Evolutionary conservation across 1,140 invertebrate species (phyloP).

Genomic region (Drosophila tropicalis): DNA sequence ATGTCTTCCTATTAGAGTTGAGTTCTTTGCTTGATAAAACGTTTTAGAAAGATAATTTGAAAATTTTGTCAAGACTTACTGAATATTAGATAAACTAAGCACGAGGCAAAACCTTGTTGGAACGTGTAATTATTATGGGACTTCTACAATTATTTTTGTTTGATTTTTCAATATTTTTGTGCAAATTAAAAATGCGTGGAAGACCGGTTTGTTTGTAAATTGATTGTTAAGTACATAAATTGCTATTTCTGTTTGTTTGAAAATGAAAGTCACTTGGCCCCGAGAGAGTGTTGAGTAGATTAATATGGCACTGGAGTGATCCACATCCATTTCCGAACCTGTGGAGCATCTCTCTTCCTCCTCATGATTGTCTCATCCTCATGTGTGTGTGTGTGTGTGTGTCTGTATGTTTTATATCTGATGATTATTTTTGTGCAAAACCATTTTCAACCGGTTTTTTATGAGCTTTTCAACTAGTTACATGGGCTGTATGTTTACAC

Average conservation of each 20-base stretch:
- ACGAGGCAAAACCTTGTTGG: background rate
- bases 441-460: constrained; percentile 49
- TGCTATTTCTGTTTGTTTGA: constrained; percentile 16
- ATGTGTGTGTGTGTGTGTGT: background rate
- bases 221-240: constrained; percentile 18
- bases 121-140: constrained; percentile 1
- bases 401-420: constrained; percentile 10
- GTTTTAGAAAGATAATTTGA: no score
- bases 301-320: background rate
- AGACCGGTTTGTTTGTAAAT: constrained; percentile 41
- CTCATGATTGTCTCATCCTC: constrained; percentile 27
- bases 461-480: constrained; percentile 41
- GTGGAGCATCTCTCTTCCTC: constrained; percentile 7
- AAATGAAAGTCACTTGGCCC: constrained; percentile 41
- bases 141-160: constrained; percentile 29
- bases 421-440: constrained; percentile 7
- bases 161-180: constrained; percentile 31
- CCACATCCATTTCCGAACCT: constrained; percentile 39
- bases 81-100: no score
- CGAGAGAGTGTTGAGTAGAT: constrained; percentile 34
- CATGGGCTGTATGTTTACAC: constrained; percentile 43
- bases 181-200: constrained; percentile 40
- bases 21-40: no score
- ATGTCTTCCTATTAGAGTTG: no score
- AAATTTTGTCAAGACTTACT: no score